phyloP scores from a whole-genome alignment of 2,888 invertebrate genomes.

The Capitulum mitella region DNA sequence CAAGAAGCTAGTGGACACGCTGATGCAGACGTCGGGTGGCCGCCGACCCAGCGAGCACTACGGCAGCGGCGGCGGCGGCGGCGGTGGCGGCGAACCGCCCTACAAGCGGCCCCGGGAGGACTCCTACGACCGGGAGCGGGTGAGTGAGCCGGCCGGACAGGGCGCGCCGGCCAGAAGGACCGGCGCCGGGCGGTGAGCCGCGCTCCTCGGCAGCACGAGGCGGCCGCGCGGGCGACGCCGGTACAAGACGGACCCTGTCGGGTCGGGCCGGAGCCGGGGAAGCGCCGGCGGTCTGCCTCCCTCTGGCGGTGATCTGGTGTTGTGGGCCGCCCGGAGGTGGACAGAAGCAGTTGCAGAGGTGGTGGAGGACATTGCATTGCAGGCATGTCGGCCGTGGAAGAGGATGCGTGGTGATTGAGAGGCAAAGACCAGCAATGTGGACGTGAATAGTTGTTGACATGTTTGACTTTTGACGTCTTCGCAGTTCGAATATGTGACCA shows the following conservation, averaged over 20 bases:
- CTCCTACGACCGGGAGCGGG: background rate
- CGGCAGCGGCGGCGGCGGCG: conserved; percentile 40
- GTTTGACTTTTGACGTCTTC: background rate
- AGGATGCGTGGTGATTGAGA: background rate
- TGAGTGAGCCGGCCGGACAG: background rate
- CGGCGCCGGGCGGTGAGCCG: too few relatives aligned
- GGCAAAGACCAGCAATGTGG: too few relatives aligned
- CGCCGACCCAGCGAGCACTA: background rate
- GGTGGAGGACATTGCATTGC: background rate
- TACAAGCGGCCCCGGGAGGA: conserved; percentile 21
- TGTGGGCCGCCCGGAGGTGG: background rate
- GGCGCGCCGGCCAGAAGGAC: background rate
- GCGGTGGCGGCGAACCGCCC: conserved; percentile 44
- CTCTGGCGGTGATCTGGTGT: background rate
- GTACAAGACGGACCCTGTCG: too few relatives aligned
- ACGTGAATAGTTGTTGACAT: background rate
- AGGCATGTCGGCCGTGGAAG: background rate
- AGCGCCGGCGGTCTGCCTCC: background rate
- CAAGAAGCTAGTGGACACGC: conserved; percentile 23
- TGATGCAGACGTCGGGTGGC: background rate
- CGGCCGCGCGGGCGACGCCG: too few relatives aligned
- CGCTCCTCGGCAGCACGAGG: too few relatives aligned
- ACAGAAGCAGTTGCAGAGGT: background rate
- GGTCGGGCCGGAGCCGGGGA: background rate
- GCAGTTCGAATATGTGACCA: background rate